Percentiles rank a stretch among this genome's conserved stretches.
Conservation (phyloP, 1,140 invertebrate species). For the Amyelois transitella region DNA sequence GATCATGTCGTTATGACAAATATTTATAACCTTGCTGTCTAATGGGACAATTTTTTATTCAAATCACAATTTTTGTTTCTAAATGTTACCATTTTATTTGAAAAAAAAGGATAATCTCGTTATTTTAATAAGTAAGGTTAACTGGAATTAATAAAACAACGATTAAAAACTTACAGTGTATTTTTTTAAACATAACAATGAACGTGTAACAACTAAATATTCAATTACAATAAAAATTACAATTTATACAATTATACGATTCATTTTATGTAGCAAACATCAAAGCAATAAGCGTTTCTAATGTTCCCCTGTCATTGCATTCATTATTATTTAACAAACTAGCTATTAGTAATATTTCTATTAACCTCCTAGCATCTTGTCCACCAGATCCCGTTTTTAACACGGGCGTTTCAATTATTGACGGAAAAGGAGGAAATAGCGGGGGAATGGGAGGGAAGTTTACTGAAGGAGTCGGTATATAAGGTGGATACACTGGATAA, state of each 20-base stretch:
- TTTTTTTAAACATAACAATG: background rate
- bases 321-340: background rate
- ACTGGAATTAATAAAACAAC: no score
- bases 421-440: background rate
- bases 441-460: background rate
- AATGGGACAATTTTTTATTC: no score
- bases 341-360: background rate
- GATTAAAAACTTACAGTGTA: no score
- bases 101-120: no score
- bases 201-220: background rate
- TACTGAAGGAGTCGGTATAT: background rate
- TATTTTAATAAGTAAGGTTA: no score
- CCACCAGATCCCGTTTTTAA: background rate
- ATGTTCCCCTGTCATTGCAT: background rate
- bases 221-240: background rate
- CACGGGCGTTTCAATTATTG: background rate
- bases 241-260: background rate
- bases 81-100: no score
- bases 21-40: no score
- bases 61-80: no score
- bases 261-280: background rate
- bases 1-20: no score
- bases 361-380: background rate
- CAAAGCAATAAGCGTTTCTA: background rate
- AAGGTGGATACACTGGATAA: background rate